A percentile compares a stretch with the other conserved stretches of the same genome.
Conservation (phyloP, 2,797 vertebrate species). For the Gymnoscopelus microlampas region DNA sequence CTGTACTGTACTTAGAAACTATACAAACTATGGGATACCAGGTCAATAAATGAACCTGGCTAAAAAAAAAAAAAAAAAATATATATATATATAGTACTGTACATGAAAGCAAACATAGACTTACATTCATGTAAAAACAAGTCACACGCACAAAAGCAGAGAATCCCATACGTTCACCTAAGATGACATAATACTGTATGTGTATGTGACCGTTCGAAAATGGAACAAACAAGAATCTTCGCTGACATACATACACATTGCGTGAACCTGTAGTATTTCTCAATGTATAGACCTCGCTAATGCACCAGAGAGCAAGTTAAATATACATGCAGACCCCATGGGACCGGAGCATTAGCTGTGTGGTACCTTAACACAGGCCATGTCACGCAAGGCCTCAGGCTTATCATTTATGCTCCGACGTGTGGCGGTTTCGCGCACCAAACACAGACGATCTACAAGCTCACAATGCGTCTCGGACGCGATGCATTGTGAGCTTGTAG, state of each 20-base stretch:
- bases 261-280: not conserved
- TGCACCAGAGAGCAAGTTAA: conserved; percentile 64
- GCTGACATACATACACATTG: conserved; percentile 36
- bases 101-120: conserved; percentile 18
- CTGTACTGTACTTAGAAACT: too few relatives aligned
- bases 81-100: not conserved
- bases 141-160: conserved; percentile 26
- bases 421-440: too few relatives aligned
- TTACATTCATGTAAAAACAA: conserved; percentile 12
- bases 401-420: too few relatives aligned
- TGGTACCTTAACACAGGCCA: conserved; percentile 46
- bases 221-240: conserved; percentile 48
- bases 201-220: conserved; percentile 38
- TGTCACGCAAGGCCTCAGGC: conserved; percentile 49
- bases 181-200: conserved; percentile 4
- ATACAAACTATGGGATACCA: too few relatives aligned
- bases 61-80: too few relatives aligned
- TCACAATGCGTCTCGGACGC: too few relatives aligned
- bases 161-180: conserved; percentile 13
- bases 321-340: conserved; percentile 64
- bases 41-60: too few relatives aligned
- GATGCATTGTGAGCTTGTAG: too few relatives aligned
- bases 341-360: conserved; percentile 50
- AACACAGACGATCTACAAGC: too few relatives aligned
- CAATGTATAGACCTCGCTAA: conserved; percentile 45